Percentiles rank a stretch among this genome's conserved stretches.
Evolutionary conservation across 2,888 invertebrate genomes (phyloP).

Genomic region (Drosophila subsilvestris): DNA sequence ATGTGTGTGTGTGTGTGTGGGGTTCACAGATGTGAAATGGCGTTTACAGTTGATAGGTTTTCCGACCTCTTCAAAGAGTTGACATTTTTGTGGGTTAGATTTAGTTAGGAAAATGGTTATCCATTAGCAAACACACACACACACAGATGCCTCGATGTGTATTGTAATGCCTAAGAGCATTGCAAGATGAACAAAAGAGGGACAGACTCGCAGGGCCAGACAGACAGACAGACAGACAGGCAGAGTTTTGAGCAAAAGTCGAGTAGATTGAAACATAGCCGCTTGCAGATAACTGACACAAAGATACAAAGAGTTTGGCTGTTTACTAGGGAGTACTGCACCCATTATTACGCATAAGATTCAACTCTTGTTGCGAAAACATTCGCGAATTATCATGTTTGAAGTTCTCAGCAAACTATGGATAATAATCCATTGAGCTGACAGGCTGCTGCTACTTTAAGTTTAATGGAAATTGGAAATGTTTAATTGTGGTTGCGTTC

Average conservation of each 20-base stretch:
- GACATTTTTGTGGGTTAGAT: neutral
- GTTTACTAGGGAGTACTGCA: too few species aligned
- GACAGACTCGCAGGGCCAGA: too few species aligned
- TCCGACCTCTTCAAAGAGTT: constrained; percentile 1
- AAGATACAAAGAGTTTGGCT: too few species aligned
- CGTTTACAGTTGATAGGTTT: neutral
- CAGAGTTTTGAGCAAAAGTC: neutral
- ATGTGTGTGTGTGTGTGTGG: neutral
- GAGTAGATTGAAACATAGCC: too few species aligned
- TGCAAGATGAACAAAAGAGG: neutral
- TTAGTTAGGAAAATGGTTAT: neutral
- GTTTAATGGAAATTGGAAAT: too few species aligned
- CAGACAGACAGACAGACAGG: neutral
- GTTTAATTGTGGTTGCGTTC: too few species aligned
- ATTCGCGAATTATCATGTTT: neutral
- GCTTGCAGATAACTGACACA: too few species aligned
- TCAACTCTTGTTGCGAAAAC: neutral
- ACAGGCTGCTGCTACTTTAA: too few species aligned
- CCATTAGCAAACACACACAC: neutral
- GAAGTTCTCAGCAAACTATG: neutral
- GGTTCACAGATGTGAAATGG: neutral
- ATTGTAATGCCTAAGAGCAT: neutral
- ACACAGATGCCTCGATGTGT: neutral
- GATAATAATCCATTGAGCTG: neutral
- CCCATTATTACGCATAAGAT: too few species aligned